Evolutionary conservation across 2,797 vertebrate species (phyloP), one percentile per base, ranked within the genome.

Genomic region (Clarias laeviceps): DNA sequence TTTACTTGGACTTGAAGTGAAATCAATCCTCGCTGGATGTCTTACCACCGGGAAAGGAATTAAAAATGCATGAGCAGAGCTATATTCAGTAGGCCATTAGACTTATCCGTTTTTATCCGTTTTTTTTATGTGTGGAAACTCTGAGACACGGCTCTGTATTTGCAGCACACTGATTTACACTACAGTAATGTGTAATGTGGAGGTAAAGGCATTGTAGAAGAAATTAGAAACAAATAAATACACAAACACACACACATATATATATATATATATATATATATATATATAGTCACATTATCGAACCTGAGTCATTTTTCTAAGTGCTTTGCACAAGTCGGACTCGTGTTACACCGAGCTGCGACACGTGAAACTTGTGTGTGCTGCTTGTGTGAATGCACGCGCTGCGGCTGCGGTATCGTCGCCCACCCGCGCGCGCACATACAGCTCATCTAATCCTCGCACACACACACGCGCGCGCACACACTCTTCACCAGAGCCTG

Each of bases 31-130:
- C 70, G 29, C 68, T 84, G 66, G 68, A 80, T 74, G 82, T 76
- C 82, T 56, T n/a, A 76, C 69, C 82, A 73, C 37, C 54, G 29
- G 32, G 76, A 87, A 84, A 87, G 74, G 62, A n/a, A 84, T 87
- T 76, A 87, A 87, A 87, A 87, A 84, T 87, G 82, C 77, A 87
- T 87, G 86, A 84, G 61, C 45, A 45, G 64, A 11, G 69, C 82
- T 87, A 87, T 84, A 87, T 87, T 87, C 78, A 78, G 86, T 69
- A 84, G 68, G 66, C 69, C 82, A 83, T 87, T 83, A 80, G 68
- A 78, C 79, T 87, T 65, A 20, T 32, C 37, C 61, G 54, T 72
- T 83, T 80, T 79, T 4, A 86, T 80, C 74, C 73, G 82, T 56
- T 34, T 83, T 83, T 86, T 34, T 37, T 24, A 17, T 59, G 27